phyloP scores from a whole-genome alignment of 2,113 vertebrate genomes.

The Sapajus apella region DNA sequence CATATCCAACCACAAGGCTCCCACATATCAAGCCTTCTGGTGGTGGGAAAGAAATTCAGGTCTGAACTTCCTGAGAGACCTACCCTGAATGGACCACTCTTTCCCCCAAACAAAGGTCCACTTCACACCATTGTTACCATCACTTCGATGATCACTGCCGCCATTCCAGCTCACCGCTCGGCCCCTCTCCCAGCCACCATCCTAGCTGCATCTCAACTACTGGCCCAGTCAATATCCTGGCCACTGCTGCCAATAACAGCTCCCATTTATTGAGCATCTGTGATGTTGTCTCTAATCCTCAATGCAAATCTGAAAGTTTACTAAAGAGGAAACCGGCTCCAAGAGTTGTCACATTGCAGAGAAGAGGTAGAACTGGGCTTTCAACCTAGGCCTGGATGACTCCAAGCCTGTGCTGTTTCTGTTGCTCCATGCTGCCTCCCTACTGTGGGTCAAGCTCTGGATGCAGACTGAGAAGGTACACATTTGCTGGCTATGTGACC shows the following conservation, averaged over 20 bases:
- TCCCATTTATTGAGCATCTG: background rate
- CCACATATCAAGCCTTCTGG: no score
- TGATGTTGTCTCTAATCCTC: background rate
- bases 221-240: background rate
- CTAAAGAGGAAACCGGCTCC: background rate
- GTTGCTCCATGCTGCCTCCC: background rate
- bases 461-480: background rate
- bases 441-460: background rate
- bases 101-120: background rate
- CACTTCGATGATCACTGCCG: background rate
- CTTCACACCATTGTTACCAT: background rate
- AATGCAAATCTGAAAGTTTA: background rate
- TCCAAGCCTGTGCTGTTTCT: background rate
- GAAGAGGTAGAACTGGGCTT: background rate
- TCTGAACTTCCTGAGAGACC: background rate
- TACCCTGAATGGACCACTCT: background rate
- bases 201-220: background rate
- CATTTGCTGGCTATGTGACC: background rate
- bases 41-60: background rate
- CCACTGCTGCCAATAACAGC: background rate
- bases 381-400: background rate
- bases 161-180: background rate
- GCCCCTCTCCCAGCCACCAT: background rate
- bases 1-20: background rate
- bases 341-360: background rate